Conservation (phyloP, 2,113 vertebrate genomes). For the Propithecus coquereli region DNA sequence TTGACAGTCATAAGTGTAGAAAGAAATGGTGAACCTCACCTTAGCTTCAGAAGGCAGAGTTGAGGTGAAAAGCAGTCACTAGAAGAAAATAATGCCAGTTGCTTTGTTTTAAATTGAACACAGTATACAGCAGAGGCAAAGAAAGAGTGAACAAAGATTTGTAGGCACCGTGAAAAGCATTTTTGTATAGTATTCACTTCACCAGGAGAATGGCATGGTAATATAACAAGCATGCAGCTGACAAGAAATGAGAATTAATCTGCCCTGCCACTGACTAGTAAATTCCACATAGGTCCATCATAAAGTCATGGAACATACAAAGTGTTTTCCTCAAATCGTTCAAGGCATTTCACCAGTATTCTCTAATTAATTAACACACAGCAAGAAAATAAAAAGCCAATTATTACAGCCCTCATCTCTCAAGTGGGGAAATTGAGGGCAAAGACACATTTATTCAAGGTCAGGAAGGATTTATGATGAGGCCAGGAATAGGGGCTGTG, state of each 20-base stretch:
- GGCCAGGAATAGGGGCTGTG: neutral
- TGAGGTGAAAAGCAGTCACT: neutral
- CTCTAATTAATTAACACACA: neutral
- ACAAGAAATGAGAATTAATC: neutral
- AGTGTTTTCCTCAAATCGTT: neutral
- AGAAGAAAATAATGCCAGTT: neutral
- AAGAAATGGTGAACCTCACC: neutral
- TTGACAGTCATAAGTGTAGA: neutral
- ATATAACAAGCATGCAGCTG: neutral
- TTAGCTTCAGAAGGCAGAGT: neutral
- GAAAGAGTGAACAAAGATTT: conserved; percentile 16
- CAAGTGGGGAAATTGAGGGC: neutral
- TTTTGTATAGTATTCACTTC: neutral
- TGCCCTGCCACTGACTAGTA: neutral
- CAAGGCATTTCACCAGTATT: neutral
- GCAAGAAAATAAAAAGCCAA: neutral
- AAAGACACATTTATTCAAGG: neutral
- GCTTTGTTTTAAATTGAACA: neutral
- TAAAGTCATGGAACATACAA: neutral
- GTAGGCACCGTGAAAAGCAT: neutral
- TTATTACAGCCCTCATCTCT: neutral
- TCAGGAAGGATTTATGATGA: neutral
- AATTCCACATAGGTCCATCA: neutral
- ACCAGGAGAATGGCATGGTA: neutral
- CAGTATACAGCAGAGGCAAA: neutral